These are phyloP conservation scores for Onthophagus taurus DNA, from an alignment of 1,140 invertebrate genomes.

Conservation along the genomic window DNA sequence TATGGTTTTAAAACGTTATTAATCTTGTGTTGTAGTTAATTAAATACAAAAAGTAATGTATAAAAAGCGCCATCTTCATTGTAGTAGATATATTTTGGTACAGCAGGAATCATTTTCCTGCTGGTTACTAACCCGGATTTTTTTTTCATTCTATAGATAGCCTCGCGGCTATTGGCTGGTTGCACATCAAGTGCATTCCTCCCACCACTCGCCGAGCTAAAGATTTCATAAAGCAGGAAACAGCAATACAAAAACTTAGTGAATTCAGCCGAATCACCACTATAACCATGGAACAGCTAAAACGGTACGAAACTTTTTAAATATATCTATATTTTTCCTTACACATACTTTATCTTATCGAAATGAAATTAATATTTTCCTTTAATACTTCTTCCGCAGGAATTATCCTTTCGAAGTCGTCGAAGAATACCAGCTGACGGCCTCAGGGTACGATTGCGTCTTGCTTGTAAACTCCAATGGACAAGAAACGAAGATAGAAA, in stretches of 20 bases:
- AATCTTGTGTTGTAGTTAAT: no score
- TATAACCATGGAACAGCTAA: conserved; percentile 4
- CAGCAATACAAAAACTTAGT: conserved; percentile 5
- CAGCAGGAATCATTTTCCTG: no score
- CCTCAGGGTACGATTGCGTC: conserved; percentile 39
- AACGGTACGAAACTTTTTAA: no score
- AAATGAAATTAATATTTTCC: background rate
- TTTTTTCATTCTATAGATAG: background rate
- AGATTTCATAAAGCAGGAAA: conserved; percentile 14
- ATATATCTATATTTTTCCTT: background rate
- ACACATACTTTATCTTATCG: background rate
- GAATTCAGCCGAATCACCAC: background rate
- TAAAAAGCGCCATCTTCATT: no score
- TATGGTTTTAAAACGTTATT: no score
- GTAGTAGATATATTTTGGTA: no score
- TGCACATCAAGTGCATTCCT: background rate
- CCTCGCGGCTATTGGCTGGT: conserved; percentile 4
- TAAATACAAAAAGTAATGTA: no score
- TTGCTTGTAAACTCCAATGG: conserved; percentile 19
- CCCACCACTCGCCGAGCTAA: no score
- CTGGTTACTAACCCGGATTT: no score
- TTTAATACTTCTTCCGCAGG: background rate
- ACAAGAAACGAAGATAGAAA: conserved; percentile 3
- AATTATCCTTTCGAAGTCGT: conserved; percentile 9
- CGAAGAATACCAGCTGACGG: conserved; percentile 1